Evolutionary conservation across 2,113 vertebrate genomes (phyloP).

Genomic region (Arvicanthis niloticus): DNA sequence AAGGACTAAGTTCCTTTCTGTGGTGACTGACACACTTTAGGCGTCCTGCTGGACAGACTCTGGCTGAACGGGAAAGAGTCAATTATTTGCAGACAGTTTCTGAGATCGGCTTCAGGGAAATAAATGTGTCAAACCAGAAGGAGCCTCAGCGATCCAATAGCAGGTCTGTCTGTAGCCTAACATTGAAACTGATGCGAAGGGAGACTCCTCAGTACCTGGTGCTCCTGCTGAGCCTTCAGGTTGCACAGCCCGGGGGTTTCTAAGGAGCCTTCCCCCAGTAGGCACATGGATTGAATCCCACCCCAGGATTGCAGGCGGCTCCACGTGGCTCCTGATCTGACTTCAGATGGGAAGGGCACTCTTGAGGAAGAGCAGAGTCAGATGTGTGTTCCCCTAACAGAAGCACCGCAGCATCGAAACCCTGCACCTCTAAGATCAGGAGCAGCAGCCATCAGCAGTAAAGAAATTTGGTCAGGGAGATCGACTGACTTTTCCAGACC

Average conservation of each 20-base stretch:
- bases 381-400: neutral
- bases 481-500: neutral
- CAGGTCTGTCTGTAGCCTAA: neutral
- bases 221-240: neutral
- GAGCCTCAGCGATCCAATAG: too few species aligned
- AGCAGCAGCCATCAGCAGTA: too few species aligned
- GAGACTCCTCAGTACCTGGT: neutral
- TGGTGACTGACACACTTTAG: neutral
- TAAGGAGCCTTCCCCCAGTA: rapidly evolving
- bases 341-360: neutral
- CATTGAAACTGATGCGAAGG: neutral
- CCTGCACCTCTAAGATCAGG: neutral
- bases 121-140: neutral
- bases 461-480: neutral
- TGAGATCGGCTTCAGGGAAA: neutral
- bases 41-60: too few species aligned
- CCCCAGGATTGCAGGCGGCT: neutral
- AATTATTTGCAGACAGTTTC: neutral
- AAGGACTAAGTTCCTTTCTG: too few species aligned
- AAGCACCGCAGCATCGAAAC: rapidly evolving
- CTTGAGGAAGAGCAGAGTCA: neutral
- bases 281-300: rapidly evolving
- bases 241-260: neutral
- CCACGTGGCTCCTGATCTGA: neutral
- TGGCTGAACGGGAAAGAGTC: neutral